Conservation (phyloP, 2,113 vertebrate genomes). For the Pangasianodon hypophthalmus region DNA sequence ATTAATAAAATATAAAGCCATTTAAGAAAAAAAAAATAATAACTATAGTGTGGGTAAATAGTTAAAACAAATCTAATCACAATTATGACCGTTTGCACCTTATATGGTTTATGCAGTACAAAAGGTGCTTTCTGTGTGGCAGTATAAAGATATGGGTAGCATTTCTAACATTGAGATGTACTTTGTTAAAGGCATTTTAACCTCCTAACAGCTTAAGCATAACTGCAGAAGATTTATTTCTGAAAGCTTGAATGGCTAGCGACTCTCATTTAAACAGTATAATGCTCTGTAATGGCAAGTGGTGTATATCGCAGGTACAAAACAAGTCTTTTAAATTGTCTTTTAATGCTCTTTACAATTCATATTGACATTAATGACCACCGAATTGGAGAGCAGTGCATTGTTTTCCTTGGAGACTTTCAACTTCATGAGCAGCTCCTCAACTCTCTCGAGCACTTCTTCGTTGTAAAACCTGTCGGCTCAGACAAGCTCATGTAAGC, state of each 20-base stretch:
- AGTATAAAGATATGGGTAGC: not conserved
- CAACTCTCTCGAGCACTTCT: not conserved
- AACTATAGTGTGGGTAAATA: not conserved
- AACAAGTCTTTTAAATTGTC: not conserved
- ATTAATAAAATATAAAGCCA: no score
- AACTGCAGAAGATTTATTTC: not conserved
- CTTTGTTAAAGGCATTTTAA: not conserved
- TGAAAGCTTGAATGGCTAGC: not conserved
- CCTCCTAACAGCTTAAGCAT: not conserved
- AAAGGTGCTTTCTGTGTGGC: not conserved
- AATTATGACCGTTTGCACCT: not conserved
- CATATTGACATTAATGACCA: conserved; percentile 2
- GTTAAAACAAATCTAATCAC: not conserved
- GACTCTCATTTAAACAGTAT: not conserved
- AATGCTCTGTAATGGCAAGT: not conserved
- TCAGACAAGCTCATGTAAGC: not conserved
- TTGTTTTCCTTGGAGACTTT: conserved; percentile 10
- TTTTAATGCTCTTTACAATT: conserved; percentile 7
- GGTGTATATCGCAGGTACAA: not conserved
- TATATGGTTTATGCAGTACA: not conserved
- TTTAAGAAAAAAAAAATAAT: no score
- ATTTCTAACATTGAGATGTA: not conserved
- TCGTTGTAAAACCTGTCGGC: not conserved
- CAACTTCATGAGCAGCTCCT: conserved; percentile 36
- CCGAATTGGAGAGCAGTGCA: not conserved